A percentile compares a stretch with the other conserved stretches of the same genome.
phyloP scores from a whole-genome alignment of 2,888 invertebrate genomes.

The Diadromus collaris region DNA sequence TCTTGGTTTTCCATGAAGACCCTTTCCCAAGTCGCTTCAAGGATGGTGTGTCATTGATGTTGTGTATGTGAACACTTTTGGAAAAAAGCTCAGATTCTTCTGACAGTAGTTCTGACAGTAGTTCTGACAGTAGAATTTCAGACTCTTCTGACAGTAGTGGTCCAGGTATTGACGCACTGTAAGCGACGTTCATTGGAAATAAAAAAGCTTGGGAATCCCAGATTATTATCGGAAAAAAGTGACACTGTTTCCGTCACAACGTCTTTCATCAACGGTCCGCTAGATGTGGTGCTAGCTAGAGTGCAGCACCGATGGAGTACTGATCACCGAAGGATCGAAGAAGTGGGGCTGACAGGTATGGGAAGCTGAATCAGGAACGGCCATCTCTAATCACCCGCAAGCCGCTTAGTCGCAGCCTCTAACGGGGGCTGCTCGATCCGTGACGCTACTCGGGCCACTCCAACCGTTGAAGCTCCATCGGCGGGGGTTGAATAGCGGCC shows the following conservation, averaged over 20 bases:
- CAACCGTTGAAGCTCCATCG: slow-evolving; percentile 41
- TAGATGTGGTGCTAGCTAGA: neutral
- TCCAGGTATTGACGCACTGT: neutral
- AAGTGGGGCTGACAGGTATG: neutral
- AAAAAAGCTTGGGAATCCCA: neutral
- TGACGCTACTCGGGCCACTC: slow-evolving; percentile 29
- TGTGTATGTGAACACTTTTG: too few species aligned
- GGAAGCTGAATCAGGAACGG: slow-evolving; percentile 40
- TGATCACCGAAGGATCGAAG: slow-evolving; percentile 5
- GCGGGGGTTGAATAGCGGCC: slow-evolving; percentile 16
- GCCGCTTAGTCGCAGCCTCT: slow-evolving; percentile 70
- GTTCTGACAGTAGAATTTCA: neutral
- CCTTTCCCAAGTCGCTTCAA: too few species aligned
- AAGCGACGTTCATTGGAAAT: neutral
- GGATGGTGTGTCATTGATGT: too few species aligned
- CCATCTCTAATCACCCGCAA: slow-evolving; percentile 74
- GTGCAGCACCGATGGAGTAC: neutral
- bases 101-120: neutral
- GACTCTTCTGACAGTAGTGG: neutral
- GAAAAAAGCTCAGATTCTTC: too few species aligned
- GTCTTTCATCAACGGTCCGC: neutral
- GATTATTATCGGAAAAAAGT: neutral
- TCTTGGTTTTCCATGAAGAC: too few species aligned
- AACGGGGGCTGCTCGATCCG: slow-evolving; percentile 5
- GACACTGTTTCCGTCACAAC: neutral